Percentiles rank a stretch among this genome's conserved stretches.
Evolutionary conservation across 2,113 vertebrate genomes (phyloP).

Genomic region (Charina bottae): DNA sequence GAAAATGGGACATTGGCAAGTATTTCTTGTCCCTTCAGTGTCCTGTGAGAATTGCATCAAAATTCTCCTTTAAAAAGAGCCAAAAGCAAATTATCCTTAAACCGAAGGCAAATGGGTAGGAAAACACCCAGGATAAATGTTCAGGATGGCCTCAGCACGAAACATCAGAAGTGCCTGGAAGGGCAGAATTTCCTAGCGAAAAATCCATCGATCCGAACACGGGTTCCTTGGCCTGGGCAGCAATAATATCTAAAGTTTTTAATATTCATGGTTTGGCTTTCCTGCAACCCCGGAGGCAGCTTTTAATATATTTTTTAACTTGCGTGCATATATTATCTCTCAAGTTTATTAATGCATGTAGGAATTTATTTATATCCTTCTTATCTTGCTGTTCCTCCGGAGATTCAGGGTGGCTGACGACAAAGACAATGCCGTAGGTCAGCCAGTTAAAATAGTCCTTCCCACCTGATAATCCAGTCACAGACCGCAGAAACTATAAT

Average conservation of each 20-base stretch:
- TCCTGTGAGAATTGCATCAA: not conserved
- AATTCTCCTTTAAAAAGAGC: not conserved
- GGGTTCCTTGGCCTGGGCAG: not conserved
- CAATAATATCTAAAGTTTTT: not conserved
- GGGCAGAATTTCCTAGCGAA: not conserved
- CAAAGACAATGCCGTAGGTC: too few relatives aligned
- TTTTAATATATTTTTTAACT: not conserved
- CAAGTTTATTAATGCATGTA: not conserved
- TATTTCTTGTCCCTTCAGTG: not conserved
- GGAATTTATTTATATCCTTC: not conserved
- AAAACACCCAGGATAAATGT: not conserved
- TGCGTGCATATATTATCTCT: not conserved
- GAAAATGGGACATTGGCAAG: not conserved
- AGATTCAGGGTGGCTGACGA: not conserved
- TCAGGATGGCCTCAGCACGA: not conserved
- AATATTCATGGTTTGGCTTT: not conserved
- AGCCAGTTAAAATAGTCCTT: not conserved
- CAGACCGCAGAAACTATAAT: not conserved
- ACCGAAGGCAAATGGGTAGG: too few relatives aligned
- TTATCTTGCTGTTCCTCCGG: not conserved
- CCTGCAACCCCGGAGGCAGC: not conserved
- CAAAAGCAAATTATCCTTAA: too few relatives aligned
- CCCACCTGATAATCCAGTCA: not conserved
- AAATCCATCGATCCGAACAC: not conserved
- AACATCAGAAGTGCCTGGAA: not conserved